phyloP scores from a whole-genome alignment of 2,113 vertebrate genomes.

The Thalassoma bifasciatum region DNA sequence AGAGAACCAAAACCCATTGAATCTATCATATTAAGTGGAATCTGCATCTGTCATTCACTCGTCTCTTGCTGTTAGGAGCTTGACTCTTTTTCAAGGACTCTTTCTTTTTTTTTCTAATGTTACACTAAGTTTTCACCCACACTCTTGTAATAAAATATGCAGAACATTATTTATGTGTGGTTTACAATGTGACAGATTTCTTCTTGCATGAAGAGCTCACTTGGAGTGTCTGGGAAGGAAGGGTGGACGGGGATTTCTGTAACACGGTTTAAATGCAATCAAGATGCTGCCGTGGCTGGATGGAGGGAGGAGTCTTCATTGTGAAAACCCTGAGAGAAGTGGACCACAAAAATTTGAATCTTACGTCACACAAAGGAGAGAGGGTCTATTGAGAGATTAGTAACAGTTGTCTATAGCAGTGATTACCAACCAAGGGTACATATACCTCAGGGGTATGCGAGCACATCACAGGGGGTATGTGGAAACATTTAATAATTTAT shows the following conservation, averaged over 20 bases:
- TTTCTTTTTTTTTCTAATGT: too few species aligned
- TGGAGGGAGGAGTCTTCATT: conserved; percentile 56
- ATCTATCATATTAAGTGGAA: conserved; percentile 31
- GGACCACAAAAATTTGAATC: conserved; percentile 53
- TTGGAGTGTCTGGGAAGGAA: conserved; percentile 47
- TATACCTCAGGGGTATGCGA: too few species aligned
- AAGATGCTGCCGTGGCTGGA: conserved; percentile 61
- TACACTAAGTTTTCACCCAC: neutral
- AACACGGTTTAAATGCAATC: conserved; percentile 70
- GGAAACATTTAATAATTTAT: too few species aligned
- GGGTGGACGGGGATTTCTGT: conserved; percentile 32
- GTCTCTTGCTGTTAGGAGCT: neutral
- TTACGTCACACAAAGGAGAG: conserved; percentile 34
- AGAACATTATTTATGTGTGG: conserved; percentile 60
- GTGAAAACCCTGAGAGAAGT: conserved; percentile 54
- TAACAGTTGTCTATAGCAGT: neutral
- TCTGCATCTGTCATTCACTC: conserved; percentile 5
- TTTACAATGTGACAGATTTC: conserved; percentile 54
- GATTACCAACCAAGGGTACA: too few species aligned
- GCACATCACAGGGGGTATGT: too few species aligned
- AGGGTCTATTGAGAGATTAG: neutral
- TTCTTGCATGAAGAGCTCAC: conserved; percentile 32
- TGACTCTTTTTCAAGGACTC: neutral
- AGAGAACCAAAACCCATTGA: conserved; percentile 19
- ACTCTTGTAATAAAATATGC: conserved; percentile 20